A percentile compares a stretch with the other conserved stretches of the same genome.
Conservation (phyloP, 2,113 vertebrate species). For the Macroglossus sobrinus region DNA sequence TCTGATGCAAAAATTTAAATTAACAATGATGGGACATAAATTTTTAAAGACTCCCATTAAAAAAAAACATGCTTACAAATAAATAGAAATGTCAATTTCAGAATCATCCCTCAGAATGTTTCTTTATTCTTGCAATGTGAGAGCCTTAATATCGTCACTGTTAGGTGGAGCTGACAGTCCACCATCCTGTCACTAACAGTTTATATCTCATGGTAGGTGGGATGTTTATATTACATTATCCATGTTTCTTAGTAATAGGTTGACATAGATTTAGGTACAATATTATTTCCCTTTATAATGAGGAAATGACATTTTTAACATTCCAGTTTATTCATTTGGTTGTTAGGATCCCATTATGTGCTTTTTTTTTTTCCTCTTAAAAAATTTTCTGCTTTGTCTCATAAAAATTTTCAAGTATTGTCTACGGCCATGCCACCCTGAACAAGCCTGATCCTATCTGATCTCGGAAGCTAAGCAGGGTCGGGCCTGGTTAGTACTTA, state of each 20-base stretch:
- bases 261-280: neutral
- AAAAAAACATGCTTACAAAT: neutral
- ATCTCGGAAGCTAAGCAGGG: no score
- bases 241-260: neutral
- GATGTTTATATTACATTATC: neutral
- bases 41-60: neutral
- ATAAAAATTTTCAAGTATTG: neutral
- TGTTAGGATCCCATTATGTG: neutral
- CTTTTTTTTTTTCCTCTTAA: neutral
- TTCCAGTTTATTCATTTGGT: neutral
- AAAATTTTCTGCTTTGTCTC: conserved; percentile 26
- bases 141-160: neutral
- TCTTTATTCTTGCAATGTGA: neutral
- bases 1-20: neutral
- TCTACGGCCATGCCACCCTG: no score
- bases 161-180: neutral
- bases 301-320: neutral
- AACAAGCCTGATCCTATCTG: no score
- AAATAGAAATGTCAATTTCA: neutral
- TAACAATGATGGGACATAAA: neutral
- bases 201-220: neutral
- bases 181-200: neutral
- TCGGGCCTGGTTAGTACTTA: no score
- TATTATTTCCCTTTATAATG: neutral
- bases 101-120: neutral